Evolutionary conservation across 2,888 invertebrate genomes (phyloP).

Genomic region (Acheta domesticus): DNA sequence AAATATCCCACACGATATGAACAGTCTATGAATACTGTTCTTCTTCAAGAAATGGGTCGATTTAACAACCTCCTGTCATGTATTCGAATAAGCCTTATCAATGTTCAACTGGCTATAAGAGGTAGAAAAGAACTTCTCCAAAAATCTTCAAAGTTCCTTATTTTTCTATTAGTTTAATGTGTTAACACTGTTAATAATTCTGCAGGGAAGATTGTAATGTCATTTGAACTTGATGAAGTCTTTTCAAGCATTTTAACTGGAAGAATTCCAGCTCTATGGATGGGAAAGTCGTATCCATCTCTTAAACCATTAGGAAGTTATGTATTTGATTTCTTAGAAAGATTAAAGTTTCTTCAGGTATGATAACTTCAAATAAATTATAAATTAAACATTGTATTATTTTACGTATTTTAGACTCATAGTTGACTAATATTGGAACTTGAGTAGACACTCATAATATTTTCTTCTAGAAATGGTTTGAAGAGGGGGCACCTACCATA

Average conservation of each 20-base stretch:
- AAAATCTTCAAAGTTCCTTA: background rate
- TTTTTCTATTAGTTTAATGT: slow-evolving; percentile 8
- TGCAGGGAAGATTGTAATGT: slow-evolving; percentile 81
- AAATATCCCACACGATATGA: slow-evolving; percentile 72
- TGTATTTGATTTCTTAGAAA: slow-evolving; percentile 76
- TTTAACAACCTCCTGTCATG: slow-evolving; percentile 71
- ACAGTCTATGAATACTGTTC: slow-evolving; percentile 92
- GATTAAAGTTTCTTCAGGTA: slow-evolving; percentile 72
- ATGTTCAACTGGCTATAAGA: slow-evolving; percentile 82
- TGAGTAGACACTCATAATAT: too few species aligned
- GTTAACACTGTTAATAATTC: background rate
- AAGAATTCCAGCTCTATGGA: slow-evolving; percentile 81
- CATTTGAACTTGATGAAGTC: slow-evolving; percentile 79
- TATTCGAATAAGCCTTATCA: slow-evolving; percentile 70
- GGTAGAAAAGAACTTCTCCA: slow-evolving; percentile 52
- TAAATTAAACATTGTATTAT: background rate
- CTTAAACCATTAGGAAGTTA: slow-evolving; percentile 87
- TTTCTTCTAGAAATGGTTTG: slow-evolving; percentile 69
- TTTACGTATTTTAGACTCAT: too few species aligned
- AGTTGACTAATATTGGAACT: too few species aligned
- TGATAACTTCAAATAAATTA: background rate
- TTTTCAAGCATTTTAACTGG: slow-evolving; percentile 77
- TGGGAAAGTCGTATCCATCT: slow-evolving; percentile 83
- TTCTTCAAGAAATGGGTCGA: slow-evolving; percentile 81
- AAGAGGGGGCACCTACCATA: slow-evolving; percentile 71